Base-by-base conservation (phyloP, 1,140 invertebrate species). In the Choristoneura fumiferana region DNA sequence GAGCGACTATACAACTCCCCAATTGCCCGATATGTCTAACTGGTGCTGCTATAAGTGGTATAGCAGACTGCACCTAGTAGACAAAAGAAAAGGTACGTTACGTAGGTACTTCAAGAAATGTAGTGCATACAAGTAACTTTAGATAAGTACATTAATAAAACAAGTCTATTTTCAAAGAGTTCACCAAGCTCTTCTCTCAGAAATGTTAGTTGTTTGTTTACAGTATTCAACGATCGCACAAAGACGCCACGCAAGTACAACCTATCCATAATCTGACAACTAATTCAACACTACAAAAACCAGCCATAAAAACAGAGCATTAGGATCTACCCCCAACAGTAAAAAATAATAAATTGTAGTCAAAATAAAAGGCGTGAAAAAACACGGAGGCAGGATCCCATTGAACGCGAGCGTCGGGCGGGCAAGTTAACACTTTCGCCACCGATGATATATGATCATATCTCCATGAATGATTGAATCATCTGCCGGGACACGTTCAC, bases 401-500 rank as follows among this genome's bases (percentile, higher is more conserved):
- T 81, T 74, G 72, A 77, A 69, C 61, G 52, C 59, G 67, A 63
- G 39, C 43, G 53, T 39, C 63, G 69, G 63, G 40, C 70, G 63
- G 63, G 67, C 54, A 61, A 78, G 64, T 78, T 82, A 78, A 87
- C 81, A 82, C 81, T 84, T 84, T 82, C 69, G 73, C 78, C 73
- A 68, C 67, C 62, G 71, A 82, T 87, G 84, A 87, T 87, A 81
- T 78, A 85, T 72, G 84, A 84, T 82, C 68, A 79, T 83, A 81
- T 81, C 81, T 77, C 60, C 64, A 82, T 87, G 82, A 87, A 84
- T 85, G 84, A 87, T 87, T 81, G 82, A 85, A 87, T 87, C 79
- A 80, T 85, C 79, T 78, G 68, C 70, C 67, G 67, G 55, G 75
- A 83, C 83, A 83, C 78, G 79, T 79, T 73, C 77, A 67, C 69